These are phyloP conservation scores for Cydia pomonella DNA, from an alignment of 1,140 invertebrate species.

Conservation along the genomic window DNA sequence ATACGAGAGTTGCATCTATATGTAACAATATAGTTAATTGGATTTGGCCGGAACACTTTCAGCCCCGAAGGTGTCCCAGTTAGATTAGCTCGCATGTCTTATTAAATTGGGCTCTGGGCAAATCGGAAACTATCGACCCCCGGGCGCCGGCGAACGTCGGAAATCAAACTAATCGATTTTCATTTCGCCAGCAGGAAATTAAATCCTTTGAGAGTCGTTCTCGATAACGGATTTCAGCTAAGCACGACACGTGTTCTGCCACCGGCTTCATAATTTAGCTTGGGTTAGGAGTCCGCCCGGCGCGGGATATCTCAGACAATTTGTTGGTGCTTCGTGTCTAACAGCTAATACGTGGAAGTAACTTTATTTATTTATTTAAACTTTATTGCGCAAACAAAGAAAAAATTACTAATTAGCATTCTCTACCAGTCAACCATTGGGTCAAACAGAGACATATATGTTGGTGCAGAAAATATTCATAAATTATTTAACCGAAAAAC, in stretches of 20 bases:
- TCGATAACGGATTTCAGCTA: conserved; percentile 74
- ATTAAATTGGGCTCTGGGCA: conserved; percentile 64
- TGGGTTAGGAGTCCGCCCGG: conserved; percentile 18
- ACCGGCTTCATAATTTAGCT: conserved; percentile 42
- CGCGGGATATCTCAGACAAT: background rate
- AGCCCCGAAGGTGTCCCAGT: conserved; percentile 36
- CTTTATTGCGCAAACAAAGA: no score
- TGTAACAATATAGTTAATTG: conserved; percentile 4
- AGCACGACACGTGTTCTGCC: conserved; percentile 75
- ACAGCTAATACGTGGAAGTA: background rate
- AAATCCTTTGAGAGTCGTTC: conserved; percentile 76
- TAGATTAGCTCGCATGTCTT: conserved; percentile 65
- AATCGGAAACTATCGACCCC: conserved; percentile 73
- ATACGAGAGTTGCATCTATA: background rate
- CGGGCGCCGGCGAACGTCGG: conserved; percentile 62
- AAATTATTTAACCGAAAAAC: no score
- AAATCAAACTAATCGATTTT: conserved; percentile 80
- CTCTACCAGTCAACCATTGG: no score
- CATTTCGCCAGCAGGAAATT: conserved; percentile 78
- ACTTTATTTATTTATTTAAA: no score
- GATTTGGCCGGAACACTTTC: conserved; percentile 10
- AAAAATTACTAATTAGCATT: no score
- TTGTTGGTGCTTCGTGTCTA: background rate
- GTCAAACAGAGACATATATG: no score
- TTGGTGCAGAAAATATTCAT: no score